These are phyloP conservation scores for Cephus rjabovi DNA, from an alignment of 2,888 invertebrate genomes.

Conservation along the genomic window DNA sequence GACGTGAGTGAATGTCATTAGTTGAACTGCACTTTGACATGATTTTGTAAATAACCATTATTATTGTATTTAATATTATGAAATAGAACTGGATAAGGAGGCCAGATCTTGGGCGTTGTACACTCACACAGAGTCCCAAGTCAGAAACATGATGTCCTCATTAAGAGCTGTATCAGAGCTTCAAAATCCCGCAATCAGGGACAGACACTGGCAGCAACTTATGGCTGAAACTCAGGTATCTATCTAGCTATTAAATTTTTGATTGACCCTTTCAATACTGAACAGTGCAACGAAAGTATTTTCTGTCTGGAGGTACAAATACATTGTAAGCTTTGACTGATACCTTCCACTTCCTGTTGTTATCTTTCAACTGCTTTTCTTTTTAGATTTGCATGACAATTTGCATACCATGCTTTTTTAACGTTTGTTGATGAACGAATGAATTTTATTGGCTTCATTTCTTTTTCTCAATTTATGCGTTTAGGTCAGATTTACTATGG, in stretches of 20 bases:
- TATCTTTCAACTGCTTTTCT: not conserved
- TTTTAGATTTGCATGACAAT: not conserved
- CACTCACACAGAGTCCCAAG: slow-evolving; percentile 79
- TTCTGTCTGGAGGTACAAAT: too few species aligned
- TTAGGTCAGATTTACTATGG: slow-evolving; percentile 83
- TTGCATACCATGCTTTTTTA: too few species aligned
- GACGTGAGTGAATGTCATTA: slow-evolving; percentile 68
- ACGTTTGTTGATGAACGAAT: not conserved
- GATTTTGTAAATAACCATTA: not conserved
- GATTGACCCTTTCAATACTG: not conserved
- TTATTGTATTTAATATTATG: slow-evolving; percentile 3
- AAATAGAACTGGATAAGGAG: slow-evolving; percentile 72
- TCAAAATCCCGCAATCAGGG: slow-evolving; percentile 93
- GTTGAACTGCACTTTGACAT: not conserved
- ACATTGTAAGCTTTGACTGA: too few species aligned
- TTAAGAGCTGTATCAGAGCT: slow-evolving; percentile 91
- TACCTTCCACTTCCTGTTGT: not conserved
- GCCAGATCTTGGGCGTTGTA: slow-evolving; percentile 82
- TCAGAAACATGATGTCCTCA: slow-evolving; percentile 94
- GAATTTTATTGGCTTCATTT: not conserved
- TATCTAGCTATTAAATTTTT: not conserved
- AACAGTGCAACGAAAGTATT: too few species aligned
- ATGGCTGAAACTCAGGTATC: slow-evolving; percentile 90
- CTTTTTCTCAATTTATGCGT: not conserved
- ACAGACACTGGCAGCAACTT: slow-evolving; percentile 93